Evolutionary conservation across 2,888 invertebrate genomes (phyloP), one percentile per base, ranked within the genome.

Genomic region (Melanargia galathea): DNA sequence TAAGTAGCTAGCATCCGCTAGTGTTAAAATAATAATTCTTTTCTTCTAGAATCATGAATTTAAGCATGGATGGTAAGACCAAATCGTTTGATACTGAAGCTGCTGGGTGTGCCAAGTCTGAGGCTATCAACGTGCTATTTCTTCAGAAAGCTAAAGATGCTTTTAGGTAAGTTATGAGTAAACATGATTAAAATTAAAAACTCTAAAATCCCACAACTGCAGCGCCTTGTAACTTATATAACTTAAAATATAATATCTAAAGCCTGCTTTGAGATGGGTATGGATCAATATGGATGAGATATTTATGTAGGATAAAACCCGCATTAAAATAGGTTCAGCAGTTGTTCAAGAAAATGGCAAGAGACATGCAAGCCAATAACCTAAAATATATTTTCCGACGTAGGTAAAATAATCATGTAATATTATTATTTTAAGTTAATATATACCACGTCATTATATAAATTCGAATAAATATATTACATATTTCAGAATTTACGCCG

Each of bases 41-140:
- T 43, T 43, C 10, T 64, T 71, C 10, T 66, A 86, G 85, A 71
- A 74, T 76, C 22, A 73, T 82, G 59, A 70, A 68, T 3, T 83
- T 98, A 10, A 95, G 96, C 20, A 82, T 89, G 3, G 96, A 97
- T 70, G 98, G 98, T 0, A 93, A 92, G 69, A 98, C 97, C 74
- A 96, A 96, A 74, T 95, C 96, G 0, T 98, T 98, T 79, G 98
- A 98, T 82, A 93, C 93, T 55, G 90, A 94, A 60, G 96, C 95
- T 2, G 91, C 94, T 73, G 97, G 97, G 0, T 96, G 96, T 73
- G 94, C 93, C 0, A 93, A 96, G 57, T 94, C 96, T 46, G 97
- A 97, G 82, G 93, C 95, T 0, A 82, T 96, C 5, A 93, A 92
- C 51, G 93, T 93, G 0, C 70, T 96, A 11, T 93, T 94, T 63